These are phyloP conservation scores for Acheta domesticus DNA, from an alignment of 2,888 invertebrate genomes.

Conservation along the genomic window DNA sequence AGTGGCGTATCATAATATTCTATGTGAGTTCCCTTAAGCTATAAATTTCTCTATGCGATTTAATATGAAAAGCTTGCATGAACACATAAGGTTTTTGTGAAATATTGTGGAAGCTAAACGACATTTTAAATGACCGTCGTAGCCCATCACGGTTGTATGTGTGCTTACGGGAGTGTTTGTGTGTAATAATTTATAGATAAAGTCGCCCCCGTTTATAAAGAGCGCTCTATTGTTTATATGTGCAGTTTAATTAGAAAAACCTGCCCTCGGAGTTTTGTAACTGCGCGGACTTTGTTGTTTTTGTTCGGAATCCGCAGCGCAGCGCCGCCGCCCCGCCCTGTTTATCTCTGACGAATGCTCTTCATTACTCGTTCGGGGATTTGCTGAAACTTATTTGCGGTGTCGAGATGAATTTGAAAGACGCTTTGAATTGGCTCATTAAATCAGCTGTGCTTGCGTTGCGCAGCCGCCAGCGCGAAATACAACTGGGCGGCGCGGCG, in stretches of 20 bases:
- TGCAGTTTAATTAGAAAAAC: background rate
- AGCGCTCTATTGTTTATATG: constrained; percentile 18
- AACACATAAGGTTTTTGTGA: constrained; percentile 19
- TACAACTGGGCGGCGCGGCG: background rate
- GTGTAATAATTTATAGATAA: constrained; percentile 30
- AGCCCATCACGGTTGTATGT: background rate
- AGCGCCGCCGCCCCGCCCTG: too few species aligned
- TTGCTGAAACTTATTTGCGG: background rate
- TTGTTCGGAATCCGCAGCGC: background rate
- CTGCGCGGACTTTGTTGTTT: background rate
- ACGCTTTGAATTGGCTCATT: background rate
- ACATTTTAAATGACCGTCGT: constrained; percentile 31
- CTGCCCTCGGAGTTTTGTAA: background rate
- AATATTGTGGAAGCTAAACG: constrained; percentile 30
- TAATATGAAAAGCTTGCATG: constrained; percentile 31
- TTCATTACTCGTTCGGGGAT: background rate
- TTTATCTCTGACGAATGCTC: background rate
- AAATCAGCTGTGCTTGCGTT: background rate
- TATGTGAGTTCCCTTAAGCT: constrained; percentile 28
- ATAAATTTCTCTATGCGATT: constrained; percentile 30
- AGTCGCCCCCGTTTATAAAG: constrained; percentile 22
- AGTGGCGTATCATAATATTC: constrained; percentile 32
- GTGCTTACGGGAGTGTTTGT: constrained; percentile 18
- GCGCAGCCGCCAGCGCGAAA: background rate
- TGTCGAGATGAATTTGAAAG: background rate